phyloP scores from a whole-genome alignment of 2,888 invertebrate species.

The Trileptium ribeirensis region DNA sequence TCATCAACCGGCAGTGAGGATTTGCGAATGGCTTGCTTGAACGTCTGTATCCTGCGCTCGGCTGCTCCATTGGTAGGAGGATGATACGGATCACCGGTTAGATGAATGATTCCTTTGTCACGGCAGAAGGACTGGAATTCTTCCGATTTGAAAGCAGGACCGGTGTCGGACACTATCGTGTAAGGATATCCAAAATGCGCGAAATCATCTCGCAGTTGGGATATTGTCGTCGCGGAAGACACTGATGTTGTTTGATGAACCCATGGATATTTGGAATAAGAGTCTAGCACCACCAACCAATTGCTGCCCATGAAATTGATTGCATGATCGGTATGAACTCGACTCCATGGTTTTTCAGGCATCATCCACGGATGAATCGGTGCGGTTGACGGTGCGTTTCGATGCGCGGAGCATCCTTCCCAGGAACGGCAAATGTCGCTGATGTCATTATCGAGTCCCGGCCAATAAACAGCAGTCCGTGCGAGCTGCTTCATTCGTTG shows the following conservation, averaged over 20 bases:
- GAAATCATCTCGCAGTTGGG: conserved; percentile 32
- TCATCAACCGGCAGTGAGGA: conserved; percentile 24
- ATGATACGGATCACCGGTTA: conserved; percentile 37
- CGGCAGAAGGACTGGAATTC: not conserved
- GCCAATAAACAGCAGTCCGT: not conserved
- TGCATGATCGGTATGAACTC: conserved; percentile 43
- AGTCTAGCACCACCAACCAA: not conserved
- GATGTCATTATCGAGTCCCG: not conserved
- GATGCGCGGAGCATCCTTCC: not conserved
- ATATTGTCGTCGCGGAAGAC: conserved; percentile 28
- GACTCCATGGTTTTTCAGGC: conserved; percentile 37
- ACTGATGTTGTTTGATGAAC: conserved; percentile 7
- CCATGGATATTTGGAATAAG: conserved; percentile 6
- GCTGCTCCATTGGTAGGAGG: conserved; percentile 31
- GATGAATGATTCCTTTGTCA: not conserved
- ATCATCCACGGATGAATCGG: conserved; percentile 39
- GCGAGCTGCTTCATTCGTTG: not conserved
- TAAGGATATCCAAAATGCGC: conserved; percentile 35
- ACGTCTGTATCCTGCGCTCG: conserved; percentile 29
- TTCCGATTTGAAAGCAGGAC: conserved; percentile 28
- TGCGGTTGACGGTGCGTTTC: not conserved
- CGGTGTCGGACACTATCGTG: conserved; percentile 38
- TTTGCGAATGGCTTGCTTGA: conserved; percentile 31
- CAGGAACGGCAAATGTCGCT: not conserved
- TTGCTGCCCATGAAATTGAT: conserved; percentile 32